These are phyloP conservation scores for Camelus bactrianus DNA, from an alignment of 2,113 vertebrate genomes.

Conservation along the genomic window DNA sequence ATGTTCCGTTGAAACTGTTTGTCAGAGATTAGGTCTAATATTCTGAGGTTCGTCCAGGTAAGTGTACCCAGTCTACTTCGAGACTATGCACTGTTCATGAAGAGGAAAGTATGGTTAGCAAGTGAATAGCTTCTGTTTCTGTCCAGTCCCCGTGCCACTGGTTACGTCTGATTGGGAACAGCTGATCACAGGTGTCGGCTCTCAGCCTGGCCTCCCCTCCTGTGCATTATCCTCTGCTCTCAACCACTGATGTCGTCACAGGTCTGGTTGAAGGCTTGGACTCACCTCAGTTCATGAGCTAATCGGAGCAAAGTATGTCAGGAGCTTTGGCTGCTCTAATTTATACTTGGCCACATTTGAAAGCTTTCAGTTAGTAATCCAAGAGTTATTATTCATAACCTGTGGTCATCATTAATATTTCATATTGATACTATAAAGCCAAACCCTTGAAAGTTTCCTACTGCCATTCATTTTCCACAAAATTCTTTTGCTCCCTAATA, in stretches of 20 bases:
- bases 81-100: neutral
- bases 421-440: too few species aligned
- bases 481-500: neutral
- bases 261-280: neutral
- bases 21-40: neutral
- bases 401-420: neutral
- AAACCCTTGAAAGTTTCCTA: neutral
- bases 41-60: neutral
- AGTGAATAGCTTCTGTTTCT: neutral
- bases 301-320: neutral
- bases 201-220: neutral
- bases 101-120: neutral
- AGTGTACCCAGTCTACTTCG: neutral
- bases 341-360: neutral
- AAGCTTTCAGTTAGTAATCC: neutral
- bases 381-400: neutral
- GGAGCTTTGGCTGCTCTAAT: neutral
- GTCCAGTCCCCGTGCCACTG: neutral
- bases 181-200: neutral
- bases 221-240: too few species aligned
- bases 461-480: neutral
- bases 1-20: neutral
- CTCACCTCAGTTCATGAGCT: neutral
- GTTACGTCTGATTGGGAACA: neutral
- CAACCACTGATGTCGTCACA: accelerated